These are phyloP conservation scores for Melanotaenia parkinsoni DNA, from an alignment of 2,797 vertebrate species.

Conservation along the genomic window DNA sequence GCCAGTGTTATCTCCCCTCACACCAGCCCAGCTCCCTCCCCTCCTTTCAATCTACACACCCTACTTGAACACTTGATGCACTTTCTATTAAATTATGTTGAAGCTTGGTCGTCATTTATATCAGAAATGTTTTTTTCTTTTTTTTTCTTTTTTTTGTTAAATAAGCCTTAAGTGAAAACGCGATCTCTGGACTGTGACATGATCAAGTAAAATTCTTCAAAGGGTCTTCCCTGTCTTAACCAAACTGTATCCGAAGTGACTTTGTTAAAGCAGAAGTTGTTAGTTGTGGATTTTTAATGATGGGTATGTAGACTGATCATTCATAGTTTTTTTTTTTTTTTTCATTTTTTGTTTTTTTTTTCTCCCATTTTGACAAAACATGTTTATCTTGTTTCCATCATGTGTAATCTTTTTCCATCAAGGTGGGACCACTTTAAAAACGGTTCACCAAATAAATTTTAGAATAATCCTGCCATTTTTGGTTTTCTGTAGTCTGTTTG, in stretches of 20 bases:
- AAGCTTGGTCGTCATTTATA: constrained; percentile 71
- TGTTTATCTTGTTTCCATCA: constrained; percentile 44
- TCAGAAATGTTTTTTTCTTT: constrained; percentile 65
- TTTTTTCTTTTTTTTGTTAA: constrained; percentile 19
- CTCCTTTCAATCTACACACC: constrained; percentile 80
- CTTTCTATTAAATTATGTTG: constrained; percentile 86
- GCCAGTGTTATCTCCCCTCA: constrained; percentile 57
- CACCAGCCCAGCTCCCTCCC: neutral
- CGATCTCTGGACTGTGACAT: constrained; percentile 50
- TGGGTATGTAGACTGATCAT: constrained; percentile 22
- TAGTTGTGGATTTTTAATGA: constrained; percentile 63
- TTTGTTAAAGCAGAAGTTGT: constrained; percentile 72
- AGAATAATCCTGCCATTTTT: constrained; percentile 52
- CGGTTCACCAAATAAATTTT: constrained; percentile 67
- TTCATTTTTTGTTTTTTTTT: neutral
- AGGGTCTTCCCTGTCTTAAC: constrained; percentile 48
- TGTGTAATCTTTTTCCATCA: constrained; percentile 50
- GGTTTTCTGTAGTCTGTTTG: constrained; percentile 53
- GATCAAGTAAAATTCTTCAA: constrained; percentile 45
- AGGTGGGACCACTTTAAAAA: constrained; percentile 57
- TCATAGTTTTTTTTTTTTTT: neutral
- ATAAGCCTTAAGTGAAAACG: constrained; percentile 65
- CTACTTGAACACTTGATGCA: constrained; percentile 98
- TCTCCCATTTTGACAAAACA: neutral
- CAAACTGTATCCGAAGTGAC: constrained; percentile 74